A percentile compares a stretch with the other conserved stretches of the same genome.
These are phyloP conservation scores for Eurosta solidaginis DNA, from an alignment of 1,140 invertebrate species.

Conservation along the genomic window DNA sequence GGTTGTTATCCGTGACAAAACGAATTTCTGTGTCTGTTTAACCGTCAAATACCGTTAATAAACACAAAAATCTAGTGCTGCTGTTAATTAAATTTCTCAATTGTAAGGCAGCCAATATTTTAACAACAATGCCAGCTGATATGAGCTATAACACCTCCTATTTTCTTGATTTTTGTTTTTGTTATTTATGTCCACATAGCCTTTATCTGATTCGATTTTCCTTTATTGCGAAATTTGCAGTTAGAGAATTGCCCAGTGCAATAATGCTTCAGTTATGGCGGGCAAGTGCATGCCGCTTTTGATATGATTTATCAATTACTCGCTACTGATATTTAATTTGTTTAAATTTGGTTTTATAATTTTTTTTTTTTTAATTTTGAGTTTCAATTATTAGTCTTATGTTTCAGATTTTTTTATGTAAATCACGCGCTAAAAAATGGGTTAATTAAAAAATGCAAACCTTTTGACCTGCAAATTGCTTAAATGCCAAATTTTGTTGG, in stretches of 20 bases:
- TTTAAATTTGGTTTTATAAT: constrained; percentile 24
- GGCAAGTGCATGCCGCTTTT: constrained; percentile 18
- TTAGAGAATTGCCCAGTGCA: neutral
- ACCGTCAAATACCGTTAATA: too few species aligned
- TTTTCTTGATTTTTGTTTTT: neutral
- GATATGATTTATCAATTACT: constrained; percentile 28
- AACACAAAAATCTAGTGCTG: too few species aligned
- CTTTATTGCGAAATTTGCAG: neutral
- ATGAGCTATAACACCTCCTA: too few species aligned
- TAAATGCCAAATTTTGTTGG: too few species aligned
- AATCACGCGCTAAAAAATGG: constrained; percentile 14
- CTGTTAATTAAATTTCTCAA: constrained; percentile 20
- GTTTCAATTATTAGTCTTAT: neutral
- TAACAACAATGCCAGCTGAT: neutral
- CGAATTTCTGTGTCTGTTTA: too few species aligned
- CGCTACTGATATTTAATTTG: constrained; percentile 23
- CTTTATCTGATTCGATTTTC: neutral
- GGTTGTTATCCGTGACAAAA: too few species aligned
- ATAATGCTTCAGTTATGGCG: neutral
- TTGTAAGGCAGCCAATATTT: neutral
- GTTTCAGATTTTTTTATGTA: neutral
- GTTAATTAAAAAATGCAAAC: constrained; percentile 18
- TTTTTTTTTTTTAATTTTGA: neutral
- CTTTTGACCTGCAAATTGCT: constrained; percentile 24
- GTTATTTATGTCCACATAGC: neutral